Conservation (phyloP, 2,113 vertebrate genomes). For the Excalfactoria chinensis region DNA sequence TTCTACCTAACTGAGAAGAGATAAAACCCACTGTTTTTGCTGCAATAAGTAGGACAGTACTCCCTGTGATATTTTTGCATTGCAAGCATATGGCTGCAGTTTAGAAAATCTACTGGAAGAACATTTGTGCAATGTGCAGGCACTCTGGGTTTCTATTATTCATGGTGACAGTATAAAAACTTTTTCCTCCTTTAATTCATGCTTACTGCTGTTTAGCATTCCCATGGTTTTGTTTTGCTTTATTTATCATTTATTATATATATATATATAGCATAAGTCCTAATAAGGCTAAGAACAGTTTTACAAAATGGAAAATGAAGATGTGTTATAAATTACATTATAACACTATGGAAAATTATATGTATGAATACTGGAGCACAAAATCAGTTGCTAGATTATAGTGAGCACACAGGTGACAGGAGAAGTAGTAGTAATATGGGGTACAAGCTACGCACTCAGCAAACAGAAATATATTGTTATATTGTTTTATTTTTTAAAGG, state of each 20-base stretch:
- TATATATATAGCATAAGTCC: neutral
- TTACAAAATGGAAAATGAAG: constrained; percentile 1
- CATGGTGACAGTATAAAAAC: constrained; percentile 43
- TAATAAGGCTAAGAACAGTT: neutral
- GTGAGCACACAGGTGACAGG: neutral
- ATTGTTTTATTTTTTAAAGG: neutral
- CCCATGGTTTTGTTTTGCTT: neutral
- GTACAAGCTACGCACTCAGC: neutral
- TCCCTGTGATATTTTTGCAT: constrained; percentile 62
- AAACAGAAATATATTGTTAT: neutral
- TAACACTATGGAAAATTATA: neutral
- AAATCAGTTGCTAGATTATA: neutral
- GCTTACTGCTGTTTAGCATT: neutral
- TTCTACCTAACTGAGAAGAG: constrained; percentile 28
- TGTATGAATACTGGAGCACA: neutral
- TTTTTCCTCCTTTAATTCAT: constrained; percentile 7
- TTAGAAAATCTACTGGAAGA: constrained; percentile 62
- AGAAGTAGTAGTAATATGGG: neutral
- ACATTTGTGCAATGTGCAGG: constrained; percentile 39
- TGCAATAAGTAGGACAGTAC: constrained; percentile 60
- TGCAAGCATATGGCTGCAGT: constrained; percentile 56
- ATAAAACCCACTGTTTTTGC: constrained; percentile 30
- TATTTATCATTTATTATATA: no score
- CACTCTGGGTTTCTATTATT: constrained; percentile 55
- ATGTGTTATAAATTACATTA: neutral